Percentiles rank a stretch among this genome's conserved stretches.
phyloP scores from a whole-genome alignment of 2,113 vertebrate genomes.

The Balaenoptera acutorostrata region DNA sequence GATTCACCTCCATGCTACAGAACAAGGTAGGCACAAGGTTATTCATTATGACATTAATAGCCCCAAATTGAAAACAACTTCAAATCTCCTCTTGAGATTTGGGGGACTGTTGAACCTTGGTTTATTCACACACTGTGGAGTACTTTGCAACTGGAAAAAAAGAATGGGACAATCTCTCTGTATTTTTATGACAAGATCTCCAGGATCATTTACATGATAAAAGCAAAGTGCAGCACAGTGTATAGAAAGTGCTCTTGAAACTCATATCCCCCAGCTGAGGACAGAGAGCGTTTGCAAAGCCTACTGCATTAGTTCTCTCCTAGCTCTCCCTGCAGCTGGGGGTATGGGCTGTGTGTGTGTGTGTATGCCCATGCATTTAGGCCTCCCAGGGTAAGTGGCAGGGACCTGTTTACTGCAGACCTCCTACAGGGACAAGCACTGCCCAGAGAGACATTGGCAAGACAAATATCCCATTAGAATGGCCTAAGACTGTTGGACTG shows the following conservation, averaged over 20 bases:
- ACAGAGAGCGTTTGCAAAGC: not conserved
- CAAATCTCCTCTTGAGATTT: not conserved
- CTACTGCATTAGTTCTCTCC: not conserved
- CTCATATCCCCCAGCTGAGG: not conserved
- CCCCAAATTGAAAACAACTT: not conserved
- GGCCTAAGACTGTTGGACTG: not conserved
- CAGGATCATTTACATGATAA: not conserved
- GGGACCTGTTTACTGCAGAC: not conserved
- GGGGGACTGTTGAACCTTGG: not conserved
- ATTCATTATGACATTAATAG: not conserved
- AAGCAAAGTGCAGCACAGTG: not conserved
- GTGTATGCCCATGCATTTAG: too few species aligned
- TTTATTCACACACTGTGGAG: not conserved
- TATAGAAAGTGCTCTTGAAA: not conserved
- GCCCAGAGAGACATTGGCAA: not conserved
- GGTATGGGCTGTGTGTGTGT: too few species aligned
- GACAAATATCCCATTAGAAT: not conserved
- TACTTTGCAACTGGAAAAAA: not conserved
- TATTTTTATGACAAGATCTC: not conserved
- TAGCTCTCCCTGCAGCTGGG: not conserved
- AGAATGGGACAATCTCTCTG: not conserved
- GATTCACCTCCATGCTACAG: not conserved
- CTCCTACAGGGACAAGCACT: not conserved
- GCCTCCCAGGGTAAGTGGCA: not conserved
- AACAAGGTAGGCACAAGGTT: not conserved